These are phyloP conservation scores for Junonia oenone DNA, from an alignment of 2,888 invertebrate genomes.

Conservation along the genomic window DNA sequence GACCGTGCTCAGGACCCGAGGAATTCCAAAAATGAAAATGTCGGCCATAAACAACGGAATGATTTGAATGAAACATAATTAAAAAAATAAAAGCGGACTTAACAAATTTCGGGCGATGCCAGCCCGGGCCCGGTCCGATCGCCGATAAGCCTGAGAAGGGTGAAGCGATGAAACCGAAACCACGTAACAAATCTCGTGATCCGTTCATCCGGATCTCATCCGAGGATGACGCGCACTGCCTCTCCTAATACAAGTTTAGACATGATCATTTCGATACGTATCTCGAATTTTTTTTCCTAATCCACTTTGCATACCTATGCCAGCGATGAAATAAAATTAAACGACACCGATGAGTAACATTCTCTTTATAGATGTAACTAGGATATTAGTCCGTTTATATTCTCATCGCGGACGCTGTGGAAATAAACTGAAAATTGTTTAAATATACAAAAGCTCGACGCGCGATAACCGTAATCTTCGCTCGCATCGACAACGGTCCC, in stretches of 20 bases:
- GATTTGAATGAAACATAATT: slow-evolving; percentile 74
- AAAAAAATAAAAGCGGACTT: slow-evolving; percentile 60
- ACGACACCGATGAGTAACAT: slow-evolving; percentile 54
- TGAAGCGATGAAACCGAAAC: slow-evolving; percentile 67
- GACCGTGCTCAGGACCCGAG: slow-evolving; percentile 40
- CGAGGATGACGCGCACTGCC: slow-evolving; percentile 53
- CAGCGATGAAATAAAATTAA: slow-evolving; percentile 46
- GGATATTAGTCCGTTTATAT: slow-evolving; percentile 30
- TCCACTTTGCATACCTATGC: slow-evolving; percentile 55
- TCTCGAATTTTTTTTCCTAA: slow-evolving; percentile 49
- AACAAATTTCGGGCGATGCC: slow-evolving; percentile 69
- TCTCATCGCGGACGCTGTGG: slow-evolving; percentile 36
- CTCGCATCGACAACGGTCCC: slow-evolving; percentile 28
- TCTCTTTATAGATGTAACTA: slow-evolving; percentile 40
- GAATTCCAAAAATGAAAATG: slow-evolving; percentile 78
- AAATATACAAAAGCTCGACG: slow-evolving; percentile 26
- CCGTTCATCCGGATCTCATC: slow-evolving; percentile 62
- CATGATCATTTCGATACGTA: slow-evolving; percentile 57
- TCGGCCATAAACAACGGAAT: slow-evolving; percentile 75
- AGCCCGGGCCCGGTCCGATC: slow-evolving; percentile 46
- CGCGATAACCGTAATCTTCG: slow-evolving; percentile 33
- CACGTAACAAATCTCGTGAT: slow-evolving; percentile 63
- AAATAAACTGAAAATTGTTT: slow-evolving; percentile 21
- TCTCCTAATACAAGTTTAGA: slow-evolving; percentile 56
- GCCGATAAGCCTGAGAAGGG: slow-evolving; percentile 71